A percentile compares a stretch with the other conserved stretches of the same genome.
These are phyloP conservation scores for Nematolebias whitei DNA, from an alignment of 2,113 vertebrate species.

Conservation along the genomic window DNA sequence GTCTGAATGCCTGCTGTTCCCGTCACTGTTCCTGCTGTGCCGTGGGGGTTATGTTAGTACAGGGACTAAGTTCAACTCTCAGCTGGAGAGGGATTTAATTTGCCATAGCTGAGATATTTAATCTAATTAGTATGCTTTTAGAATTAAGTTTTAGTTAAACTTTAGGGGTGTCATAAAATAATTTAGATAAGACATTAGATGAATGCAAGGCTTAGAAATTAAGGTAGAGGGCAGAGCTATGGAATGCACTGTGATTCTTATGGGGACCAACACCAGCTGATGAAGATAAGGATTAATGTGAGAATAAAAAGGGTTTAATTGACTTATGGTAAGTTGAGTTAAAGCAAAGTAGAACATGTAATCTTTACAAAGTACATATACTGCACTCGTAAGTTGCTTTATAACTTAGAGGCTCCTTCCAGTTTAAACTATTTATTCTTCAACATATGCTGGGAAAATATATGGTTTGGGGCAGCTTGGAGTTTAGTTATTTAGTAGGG, in stretches of 20 bases:
- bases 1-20: not conserved
- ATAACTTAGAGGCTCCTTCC: not conserved
- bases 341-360: slow-evolving; percentile 23
- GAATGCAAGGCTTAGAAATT: not conserved
- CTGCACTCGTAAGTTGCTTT: not conserved
- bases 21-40: not conserved
- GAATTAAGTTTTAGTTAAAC: not conserved
- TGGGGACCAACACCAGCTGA: slow-evolving; percentile 51
- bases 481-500: too few relatives aligned
- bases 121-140: not conserved
- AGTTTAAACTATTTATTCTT: too few relatives aligned
- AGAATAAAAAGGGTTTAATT: slow-evolving; percentile 12
- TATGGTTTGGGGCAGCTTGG: too few relatives aligned
- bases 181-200: not conserved
- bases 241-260: slow-evolving; percentile 6
- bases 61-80: not conserved
- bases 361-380: not conserved
- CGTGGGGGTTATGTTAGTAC: not conserved
- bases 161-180: not conserved
- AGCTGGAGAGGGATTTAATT: not conserved
- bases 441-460: too few relatives aligned
- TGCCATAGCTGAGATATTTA: not conserved
- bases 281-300: slow-evolving; percentile 45
- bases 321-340: slow-evolving; percentile 40
- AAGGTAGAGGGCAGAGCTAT: slow-evolving; percentile 6